Evolutionary conservation across 2,113 vertebrate genomes (phyloP).

Genomic region (Brachionichthys hirsutus): DNA sequence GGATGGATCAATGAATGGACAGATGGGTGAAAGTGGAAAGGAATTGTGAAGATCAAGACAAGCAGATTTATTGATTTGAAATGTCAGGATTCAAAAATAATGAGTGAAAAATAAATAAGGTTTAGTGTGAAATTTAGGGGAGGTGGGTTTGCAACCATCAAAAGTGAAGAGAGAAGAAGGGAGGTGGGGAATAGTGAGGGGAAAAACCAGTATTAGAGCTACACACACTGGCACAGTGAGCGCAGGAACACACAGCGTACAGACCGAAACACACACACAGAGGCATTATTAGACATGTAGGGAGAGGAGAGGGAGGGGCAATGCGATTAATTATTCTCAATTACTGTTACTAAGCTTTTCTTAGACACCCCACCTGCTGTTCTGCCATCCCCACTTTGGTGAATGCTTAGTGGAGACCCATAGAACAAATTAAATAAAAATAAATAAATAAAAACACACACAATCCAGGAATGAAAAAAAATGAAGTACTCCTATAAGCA

Average conservation of each 20-base stretch:
- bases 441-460: conserved; percentile 33
- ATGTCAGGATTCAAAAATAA: conserved; percentile 41
- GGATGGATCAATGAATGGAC: conserved; percentile 46
- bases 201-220: conserved; percentile 81
- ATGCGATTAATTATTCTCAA: conserved; percentile 36
- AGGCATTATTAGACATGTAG: conserved; percentile 73
- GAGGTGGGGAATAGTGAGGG: conserved; percentile 65
- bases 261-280: conserved; percentile 67
- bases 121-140: conserved; percentile 51
- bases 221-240: conserved; percentile 77
- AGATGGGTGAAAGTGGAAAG: conserved; percentile 40
- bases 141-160: conserved; percentile 57
- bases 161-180: conserved; percentile 61
- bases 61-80: conserved; percentile 21
- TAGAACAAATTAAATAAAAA: conserved; percentile 16
- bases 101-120: conserved; percentile 37
- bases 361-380: conserved; percentile 54
- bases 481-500: neutral
- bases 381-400: conserved; percentile 63
- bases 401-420: conserved; percentile 62
- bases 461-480: conserved; percentile 23
- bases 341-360: conserved; percentile 38
- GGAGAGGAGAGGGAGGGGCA: conserved; percentile 60
- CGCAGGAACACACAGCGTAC: conserved; percentile 68
- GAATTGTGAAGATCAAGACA: conserved; percentile 32